Evolutionary conservation across 2,113 vertebrate species (phyloP), one percentile per base, ranked within the genome.

Genomic region (Neogale vison): DNA sequence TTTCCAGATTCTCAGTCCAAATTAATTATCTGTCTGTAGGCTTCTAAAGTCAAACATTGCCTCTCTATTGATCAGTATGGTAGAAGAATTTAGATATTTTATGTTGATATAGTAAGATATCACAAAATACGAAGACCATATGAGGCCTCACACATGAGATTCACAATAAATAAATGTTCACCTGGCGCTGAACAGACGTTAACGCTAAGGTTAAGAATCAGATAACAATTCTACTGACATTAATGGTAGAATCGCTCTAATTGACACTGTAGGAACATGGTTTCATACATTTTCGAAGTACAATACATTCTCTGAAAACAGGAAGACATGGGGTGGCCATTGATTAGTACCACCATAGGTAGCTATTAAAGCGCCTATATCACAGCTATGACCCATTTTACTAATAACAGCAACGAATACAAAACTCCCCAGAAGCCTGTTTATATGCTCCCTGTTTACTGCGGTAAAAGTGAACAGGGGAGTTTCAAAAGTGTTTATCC

Each of bases 211-310:
- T 71, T 90, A 95, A 90, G 50, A 92, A 77, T 42, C 74, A 72
- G 76, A n/a, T 42, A 29, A 21, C 2, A 67, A 71, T 96, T 96
- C n/a, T 42, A 57, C 57, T 84, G 77, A 74, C 71, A 76, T 95
- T 61, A 95, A 61, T 36, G 15, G 72, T 17, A 89, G 67, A 93
- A 71, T 96, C 90, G 1, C 42, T 90, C 89, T 93, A 92, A 90
- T 80, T 80, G 57, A 47, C 21, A 63, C 29, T n/a, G 2, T 65
- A 88, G 34, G 29, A 61, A 67, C 72, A 83, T 85, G 52, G 86
- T 69, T 95, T 94, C 17, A 57, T 95, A 50, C 0, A 67, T 90
- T 97, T 97, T 95, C 57, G 91, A 95, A 97, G 7, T 84, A 17
- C 11, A 50, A 39, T 63, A 6, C 0, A 39, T 97, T 97, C 50